These are phyloP conservation scores for Pseudomyrmex flavicornis DNA, from an alignment of 1,140 invertebrate species.

Conservation along the genomic window DNA sequence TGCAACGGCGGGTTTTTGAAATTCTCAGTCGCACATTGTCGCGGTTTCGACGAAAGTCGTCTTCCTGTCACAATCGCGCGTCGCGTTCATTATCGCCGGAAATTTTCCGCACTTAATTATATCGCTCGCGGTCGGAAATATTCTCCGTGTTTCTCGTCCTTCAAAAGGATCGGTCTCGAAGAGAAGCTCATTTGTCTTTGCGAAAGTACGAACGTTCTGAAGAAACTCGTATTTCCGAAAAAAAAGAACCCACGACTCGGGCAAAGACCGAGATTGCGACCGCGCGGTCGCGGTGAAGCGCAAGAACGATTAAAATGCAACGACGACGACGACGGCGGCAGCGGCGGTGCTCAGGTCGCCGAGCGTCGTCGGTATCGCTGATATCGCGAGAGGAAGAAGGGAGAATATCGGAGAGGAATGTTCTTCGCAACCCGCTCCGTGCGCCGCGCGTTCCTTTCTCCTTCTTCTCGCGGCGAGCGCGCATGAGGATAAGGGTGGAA, in stretches of 20 bases:
- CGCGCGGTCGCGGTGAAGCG: constrained; percentile 23
- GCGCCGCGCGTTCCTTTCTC: constrained; percentile 9
- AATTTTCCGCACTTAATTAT: not conserved
- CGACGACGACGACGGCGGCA: not conserved
- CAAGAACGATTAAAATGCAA: constrained; percentile 57
- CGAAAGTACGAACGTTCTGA: constrained; percentile 12
- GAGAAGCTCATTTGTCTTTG: constrained; percentile 7
- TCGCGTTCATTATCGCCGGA: not conserved
- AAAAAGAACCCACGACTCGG: not conserved
- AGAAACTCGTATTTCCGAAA: constrained; percentile 9
- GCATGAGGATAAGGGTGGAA: not conserved
- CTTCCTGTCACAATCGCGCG: not conserved
- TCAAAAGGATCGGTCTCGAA: not conserved
- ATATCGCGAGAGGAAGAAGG: not conserved
- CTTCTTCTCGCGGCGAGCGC: constrained; percentile 21
- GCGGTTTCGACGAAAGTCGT: too few species aligned
- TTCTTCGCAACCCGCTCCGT: not conserved
- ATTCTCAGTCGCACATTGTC: not conserved
- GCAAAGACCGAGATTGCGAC: constrained; percentile 22
- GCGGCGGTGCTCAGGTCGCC: constrained; percentile 4
- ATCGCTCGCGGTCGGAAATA: not conserved
- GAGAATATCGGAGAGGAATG: not conserved
- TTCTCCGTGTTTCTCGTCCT: not conserved
- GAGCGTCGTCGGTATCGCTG: constrained; percentile 24
- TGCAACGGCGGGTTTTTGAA: not conserved